Base-by-base conservation (phyloP, 2,113 vertebrate genomes). In the Cinclus mexicanus region DNA sequence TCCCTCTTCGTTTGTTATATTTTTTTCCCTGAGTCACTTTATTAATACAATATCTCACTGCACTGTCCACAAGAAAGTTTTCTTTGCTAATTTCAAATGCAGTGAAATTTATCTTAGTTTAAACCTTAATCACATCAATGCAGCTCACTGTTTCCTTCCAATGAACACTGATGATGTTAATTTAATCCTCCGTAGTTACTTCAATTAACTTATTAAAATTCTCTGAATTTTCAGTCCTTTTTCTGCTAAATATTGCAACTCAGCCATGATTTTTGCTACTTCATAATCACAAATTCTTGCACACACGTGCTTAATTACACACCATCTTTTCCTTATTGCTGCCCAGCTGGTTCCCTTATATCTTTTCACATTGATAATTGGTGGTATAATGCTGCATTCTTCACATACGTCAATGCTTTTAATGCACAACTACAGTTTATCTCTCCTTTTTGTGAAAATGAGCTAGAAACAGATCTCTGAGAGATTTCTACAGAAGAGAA, bases 1-100 rank as follows among this genome's bases (percentile, higher is more conserved):
- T 22, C 11, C 6, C 44, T n/a, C 9, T 69, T 31, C 0, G 1
- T 52, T 11, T 37, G 2, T 24, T 53, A 7, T 24, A 20, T 25
- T 25, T 37, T 31, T 47, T 6, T 5, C 4, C 28, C 11, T 23
- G 4, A 47, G 17, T 52, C 19, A n/a, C 3, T 76, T 83, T 35
- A 26, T 65, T 65, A 59, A 60, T 24, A 22, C 2, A 61, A 11
- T 29, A 49, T 67, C 20, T 67, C 15, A 67, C 33, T 67, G 6
- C 14, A 0, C 5, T 33, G 4, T 52, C 23, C 11, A 18, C 14
- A 49, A 52, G 49, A 31, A 6, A 1, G 0, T 8, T 77, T 46
- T 41, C 39, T 56, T 87, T 61, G 9, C 14, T 67, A 41, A 57
- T 84, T 89, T 84, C 19, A 67, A 53, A 53, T 61, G 17, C n/a